phyloP scores from a whole-genome alignment of 2,797 vertebrate species.

The Thamnophis elegans region DNA sequence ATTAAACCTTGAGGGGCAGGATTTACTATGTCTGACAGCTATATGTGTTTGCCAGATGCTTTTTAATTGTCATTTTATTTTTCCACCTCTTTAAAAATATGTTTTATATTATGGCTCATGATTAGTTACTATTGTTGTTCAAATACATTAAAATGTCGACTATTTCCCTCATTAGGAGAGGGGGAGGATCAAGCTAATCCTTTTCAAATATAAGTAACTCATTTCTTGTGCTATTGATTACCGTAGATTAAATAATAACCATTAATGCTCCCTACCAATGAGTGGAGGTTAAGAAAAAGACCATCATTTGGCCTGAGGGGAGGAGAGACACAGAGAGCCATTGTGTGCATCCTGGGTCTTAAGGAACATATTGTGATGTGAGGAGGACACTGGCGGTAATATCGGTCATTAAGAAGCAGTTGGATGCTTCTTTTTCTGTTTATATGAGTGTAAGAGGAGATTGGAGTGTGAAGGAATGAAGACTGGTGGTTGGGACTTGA shows the following conservation, averaged over 20 bases:
- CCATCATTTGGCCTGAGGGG: not conserved
- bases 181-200: not conserved
- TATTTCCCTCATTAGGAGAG: not conserved
- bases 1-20: not conserved
- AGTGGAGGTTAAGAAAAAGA: not conserved
- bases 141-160: constrained; percentile 3
- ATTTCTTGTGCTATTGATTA: not conserved
- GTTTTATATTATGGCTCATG: not conserved
- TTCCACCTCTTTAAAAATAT: not conserved
- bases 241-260: not conserved
- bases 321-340: not conserved
- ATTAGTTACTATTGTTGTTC: not conserved
- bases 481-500: not conserved
- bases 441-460: not conserved
- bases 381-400: not conserved
- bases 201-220: not conserved
- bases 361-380: not conserved
- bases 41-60: constrained; percentile 7
- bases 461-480: not conserved
- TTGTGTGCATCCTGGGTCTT: not conserved
- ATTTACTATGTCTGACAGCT: constrained; percentile 2
- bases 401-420: not conserved
- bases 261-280: not conserved
- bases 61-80: constrained; percentile 7
- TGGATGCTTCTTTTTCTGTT: not conserved